Conservation (phyloP, 1,140 invertebrate species). For the Globodera ellingtonae region DNA sequence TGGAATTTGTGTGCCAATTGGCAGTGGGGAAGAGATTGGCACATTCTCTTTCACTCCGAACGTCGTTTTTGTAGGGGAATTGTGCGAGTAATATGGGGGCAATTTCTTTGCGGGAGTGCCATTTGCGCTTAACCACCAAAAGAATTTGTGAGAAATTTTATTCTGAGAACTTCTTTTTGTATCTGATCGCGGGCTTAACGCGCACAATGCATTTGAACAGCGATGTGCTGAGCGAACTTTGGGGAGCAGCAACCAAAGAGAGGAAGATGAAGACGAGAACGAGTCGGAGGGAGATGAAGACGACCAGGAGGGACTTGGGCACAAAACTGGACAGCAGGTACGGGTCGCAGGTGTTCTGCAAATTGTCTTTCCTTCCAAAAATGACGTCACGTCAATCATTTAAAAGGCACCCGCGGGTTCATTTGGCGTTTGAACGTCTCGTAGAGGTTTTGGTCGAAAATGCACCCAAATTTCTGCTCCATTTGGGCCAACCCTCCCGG, state of each 20-base stretch:
- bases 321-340: conserved; percentile 48
- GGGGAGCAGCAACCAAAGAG: conserved; percentile 33
- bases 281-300: conserved; percentile 51
- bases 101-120: conserved; percentile 14
- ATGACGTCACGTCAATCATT: not conserved
- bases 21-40: conserved; percentile 8
- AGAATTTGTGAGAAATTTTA: conserved; percentile 10
- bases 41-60: conserved; percentile 25
- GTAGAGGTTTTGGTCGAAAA: conserved; percentile 62
- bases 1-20: conserved; percentile 31
- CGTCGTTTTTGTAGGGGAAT: conserved; percentile 1
- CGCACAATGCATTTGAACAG: conserved; percentile 42
- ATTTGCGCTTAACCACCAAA: conserved; percentile 4
- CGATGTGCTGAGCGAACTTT: conserved; percentile 44
- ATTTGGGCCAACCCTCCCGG: conserved; percentile 51
- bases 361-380: not conserved
- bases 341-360: conserved; percentile 62
- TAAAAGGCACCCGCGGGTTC: conserved; percentile 52
- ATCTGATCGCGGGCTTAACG: conserved; percentile 32
- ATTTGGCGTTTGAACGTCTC: conserved; percentile 50
- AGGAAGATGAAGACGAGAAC: conserved; percentile 41
- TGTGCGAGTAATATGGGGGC: conserved; percentile 2
- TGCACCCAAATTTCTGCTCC: conserved; percentile 58
- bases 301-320: conserved; percentile 40
- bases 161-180: conserved; percentile 43